Evolutionary conservation across 2,888 invertebrate species (phyloP).

Genomic region (Acleris cristana): DNA sequence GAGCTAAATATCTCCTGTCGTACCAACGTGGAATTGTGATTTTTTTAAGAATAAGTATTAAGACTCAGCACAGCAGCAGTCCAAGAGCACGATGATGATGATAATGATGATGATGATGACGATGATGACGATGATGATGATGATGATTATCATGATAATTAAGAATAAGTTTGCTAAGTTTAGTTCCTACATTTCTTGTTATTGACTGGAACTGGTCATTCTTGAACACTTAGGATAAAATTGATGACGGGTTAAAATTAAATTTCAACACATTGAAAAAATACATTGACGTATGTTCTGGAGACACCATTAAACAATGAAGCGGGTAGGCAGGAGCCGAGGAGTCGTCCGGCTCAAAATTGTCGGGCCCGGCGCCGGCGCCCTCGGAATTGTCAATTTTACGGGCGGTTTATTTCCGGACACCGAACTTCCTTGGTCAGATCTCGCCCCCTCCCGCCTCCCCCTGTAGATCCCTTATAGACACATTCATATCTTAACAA

Average conservation of each 20-base stretch:
- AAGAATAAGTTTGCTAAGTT: too few relatives aligned
- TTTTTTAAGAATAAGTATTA: too few relatives aligned
- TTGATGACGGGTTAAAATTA: not conserved
- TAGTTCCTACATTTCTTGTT: too few relatives aligned
- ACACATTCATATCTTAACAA: constrained; percentile 40
- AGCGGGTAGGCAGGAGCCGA: constrained; percentile 14
- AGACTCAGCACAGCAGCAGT: too few relatives aligned
- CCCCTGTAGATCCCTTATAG: constrained; percentile 56
- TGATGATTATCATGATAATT: too few relatives aligned
- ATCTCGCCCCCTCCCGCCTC: constrained; percentile 58
- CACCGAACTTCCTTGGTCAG: constrained; percentile 81
- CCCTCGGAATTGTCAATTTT: constrained; percentile 87
- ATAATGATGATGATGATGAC: too few relatives aligned
- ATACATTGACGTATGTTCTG: not conserved
- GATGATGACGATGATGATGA: too few relatives aligned
- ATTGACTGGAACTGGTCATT: too few relatives aligned
- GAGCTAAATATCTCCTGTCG: too few relatives aligned
- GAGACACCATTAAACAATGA: constrained; percentile 10
- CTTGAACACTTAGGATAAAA: not conserved
- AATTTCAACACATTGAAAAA: not conserved
- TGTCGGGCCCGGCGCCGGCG: constrained; percentile 70
- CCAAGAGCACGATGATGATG: too few relatives aligned
- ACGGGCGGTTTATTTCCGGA: constrained; percentile 87
- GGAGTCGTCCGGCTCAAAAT: constrained; percentile 56
- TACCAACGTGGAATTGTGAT: too few relatives aligned